Evolutionary conservation across 2,797 vertebrate genomes (phyloP).

Genomic region (Squalus acanthias): DNA sequence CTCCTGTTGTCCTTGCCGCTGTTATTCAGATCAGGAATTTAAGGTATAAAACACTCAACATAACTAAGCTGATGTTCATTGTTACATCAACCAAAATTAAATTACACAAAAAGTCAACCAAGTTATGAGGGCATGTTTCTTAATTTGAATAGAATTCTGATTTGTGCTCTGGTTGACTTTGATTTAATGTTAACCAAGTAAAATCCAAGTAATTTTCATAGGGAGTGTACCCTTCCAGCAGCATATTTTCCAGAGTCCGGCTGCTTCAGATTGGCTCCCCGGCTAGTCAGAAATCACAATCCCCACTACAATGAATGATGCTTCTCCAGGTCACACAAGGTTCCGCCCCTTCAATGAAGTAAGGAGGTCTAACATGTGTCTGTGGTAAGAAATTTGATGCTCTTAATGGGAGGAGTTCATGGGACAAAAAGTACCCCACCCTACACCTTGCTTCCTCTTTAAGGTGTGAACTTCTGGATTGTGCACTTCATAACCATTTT

Average conservation of each 20-base stretch:
- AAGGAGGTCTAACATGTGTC: background rate
- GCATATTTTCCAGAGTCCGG: background rate
- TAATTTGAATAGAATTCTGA: background rate
- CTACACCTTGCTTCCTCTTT: background rate
- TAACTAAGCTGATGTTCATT: background rate
- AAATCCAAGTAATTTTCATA: background rate
- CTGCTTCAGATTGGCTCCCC: background rate
- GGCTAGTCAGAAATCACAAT: background rate
- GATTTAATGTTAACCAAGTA: background rate
- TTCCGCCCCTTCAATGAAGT: background rate
- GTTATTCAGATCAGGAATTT: constrained; percentile 60
- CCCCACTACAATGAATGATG: background rate
- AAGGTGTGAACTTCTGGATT: background rate
- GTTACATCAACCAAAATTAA: background rate
- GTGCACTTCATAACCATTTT: background rate
- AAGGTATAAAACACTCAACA: constrained; percentile 52
- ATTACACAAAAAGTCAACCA: background rate
- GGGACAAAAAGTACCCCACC: background rate
- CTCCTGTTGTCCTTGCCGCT: constrained; percentile 64
- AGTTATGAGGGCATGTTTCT: background rate
- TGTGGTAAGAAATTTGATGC: background rate
- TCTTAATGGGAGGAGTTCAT: background rate
- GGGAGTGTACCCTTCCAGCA: background rate
- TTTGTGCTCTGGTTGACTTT: too few species aligned
- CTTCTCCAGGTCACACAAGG: background rate